Evolutionary conservation across 2,113 vertebrate species (phyloP), one percentile per base, ranked within the genome.

Genomic region (Nannospalax galili): DNA sequence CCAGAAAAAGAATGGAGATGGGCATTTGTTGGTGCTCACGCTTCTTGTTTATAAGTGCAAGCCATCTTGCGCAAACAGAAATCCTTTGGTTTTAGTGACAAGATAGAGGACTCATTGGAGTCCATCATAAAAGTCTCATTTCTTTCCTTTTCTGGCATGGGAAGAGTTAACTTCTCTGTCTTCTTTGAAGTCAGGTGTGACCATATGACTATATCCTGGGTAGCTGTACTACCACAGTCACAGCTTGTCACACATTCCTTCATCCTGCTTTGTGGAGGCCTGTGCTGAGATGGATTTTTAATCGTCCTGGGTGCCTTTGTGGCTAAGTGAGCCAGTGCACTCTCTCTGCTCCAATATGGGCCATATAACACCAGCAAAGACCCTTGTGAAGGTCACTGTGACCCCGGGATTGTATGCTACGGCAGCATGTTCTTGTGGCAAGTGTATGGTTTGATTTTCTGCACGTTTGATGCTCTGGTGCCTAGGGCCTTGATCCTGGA

Each of bases 211-310:
- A 52, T 30, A 28, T 45, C 60, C 82, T 45, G 17, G 30, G 64
- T 14, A 65, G 35, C 85, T 92, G 64, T 20, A 72, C 22, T 60
- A 74, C 11, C 78, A 65, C 30, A 60, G 2, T 2, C 14, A 14
- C 3, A 8, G 28, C 16, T 45, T 28, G 56, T 22, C n/a, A 28
- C n/a, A 28, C 0, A 1, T 22, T 11, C 24, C 32, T 20, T n/a
- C 10, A 14, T 0, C 22, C 42, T 62, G 1, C 73, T 4, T 35
- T 3, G 37, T n/a, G 37, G 5, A 65, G n/a, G 42, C 15, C 4
- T 5, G 16, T 24, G 80, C 7, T 40, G 64, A 64, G 80, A 42
- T n/a, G n/a, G 67, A 22, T 42, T 11, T 56, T 45, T 67, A 48
- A 35, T 32, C 8, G 45, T 64, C 73, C 28, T 12, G 15, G 80